phyloP scores from a whole-genome alignment of 2,888 invertebrate species.

The Ormyrus thymus region DNA sequence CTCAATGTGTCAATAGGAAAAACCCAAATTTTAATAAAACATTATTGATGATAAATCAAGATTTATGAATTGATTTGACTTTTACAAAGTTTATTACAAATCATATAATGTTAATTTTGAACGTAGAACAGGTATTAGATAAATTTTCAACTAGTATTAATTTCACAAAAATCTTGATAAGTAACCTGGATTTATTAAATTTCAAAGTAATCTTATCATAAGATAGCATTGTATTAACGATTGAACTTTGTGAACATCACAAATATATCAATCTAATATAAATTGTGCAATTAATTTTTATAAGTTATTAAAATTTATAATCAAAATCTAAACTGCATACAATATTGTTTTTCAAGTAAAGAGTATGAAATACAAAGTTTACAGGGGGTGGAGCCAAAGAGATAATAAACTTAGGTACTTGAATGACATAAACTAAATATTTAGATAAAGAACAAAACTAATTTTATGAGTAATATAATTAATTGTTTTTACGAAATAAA shows the following conservation, averaged over 20 bases:
- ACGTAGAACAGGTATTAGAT: too few species aligned
- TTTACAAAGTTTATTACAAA: too few species aligned
- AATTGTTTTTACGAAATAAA: background rate
- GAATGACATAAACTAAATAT: conserved; percentile 9
- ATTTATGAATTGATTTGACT: too few species aligned
- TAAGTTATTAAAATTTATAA: background rate
- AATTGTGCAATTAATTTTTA: too few species aligned
- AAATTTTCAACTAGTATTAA: background rate
- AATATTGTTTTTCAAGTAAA: too few species aligned
- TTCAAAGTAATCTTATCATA: conserved; percentile 47
- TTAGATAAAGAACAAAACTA: background rate
- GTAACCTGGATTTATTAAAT: conserved; percentile 14
- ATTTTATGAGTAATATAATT: background rate
- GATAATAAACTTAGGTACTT: conserved; percentile 18
- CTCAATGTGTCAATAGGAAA: too few species aligned
- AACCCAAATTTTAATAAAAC: too few species aligned
- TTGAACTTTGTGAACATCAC: too few species aligned
- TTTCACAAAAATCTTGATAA: conserved; percentile 30
- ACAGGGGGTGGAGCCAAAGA: conserved; percentile 25
- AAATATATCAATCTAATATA: too few species aligned
- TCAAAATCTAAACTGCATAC: background rate
- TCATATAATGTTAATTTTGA: too few species aligned
- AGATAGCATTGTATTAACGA: conserved; percentile 24
- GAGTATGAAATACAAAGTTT: conserved; percentile 1
- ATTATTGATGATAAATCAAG: too few species aligned